These are phyloP conservation scores for Prionailurus viverrinus DNA, from an alignment of 2,113 vertebrate genomes.

Conservation along the genomic window DNA sequence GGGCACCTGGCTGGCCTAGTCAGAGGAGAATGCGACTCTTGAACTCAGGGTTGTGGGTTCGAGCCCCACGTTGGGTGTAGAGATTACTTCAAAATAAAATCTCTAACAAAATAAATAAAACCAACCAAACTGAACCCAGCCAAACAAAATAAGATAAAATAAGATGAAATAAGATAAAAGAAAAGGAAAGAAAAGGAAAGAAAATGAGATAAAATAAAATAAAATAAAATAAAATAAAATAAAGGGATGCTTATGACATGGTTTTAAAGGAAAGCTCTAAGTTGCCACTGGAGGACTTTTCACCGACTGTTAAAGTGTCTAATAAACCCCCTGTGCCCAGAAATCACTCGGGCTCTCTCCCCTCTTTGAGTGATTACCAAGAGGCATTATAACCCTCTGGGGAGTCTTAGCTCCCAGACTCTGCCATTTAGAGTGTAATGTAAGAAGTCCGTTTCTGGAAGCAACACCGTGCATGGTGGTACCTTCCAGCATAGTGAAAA, in stretches of 20 bases:
- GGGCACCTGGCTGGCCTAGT: not conserved
- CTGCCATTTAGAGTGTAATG: conserved; percentile 66
- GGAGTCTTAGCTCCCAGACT: conserved; percentile 58
- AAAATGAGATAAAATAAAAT: not conserved
- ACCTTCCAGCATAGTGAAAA: conserved; percentile 73
- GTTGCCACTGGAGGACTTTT: not conserved
- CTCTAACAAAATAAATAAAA: not conserved
- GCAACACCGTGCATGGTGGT: not conserved
- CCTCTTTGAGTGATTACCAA: not conserved
- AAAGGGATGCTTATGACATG: not conserved
- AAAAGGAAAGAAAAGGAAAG: not conserved
- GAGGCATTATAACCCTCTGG: not conserved
- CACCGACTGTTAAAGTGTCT: not conserved
- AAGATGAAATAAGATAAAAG: not conserved
- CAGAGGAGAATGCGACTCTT: not conserved
- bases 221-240: not conserved
- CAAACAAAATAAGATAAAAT: not conserved
- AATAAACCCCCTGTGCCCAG: not conserved
- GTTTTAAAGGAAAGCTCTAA: conserved; percentile 23
- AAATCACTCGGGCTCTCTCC: not conserved
- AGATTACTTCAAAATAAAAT: not conserved
- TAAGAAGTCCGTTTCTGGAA: conserved; percentile 57
- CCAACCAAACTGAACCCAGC: too few species aligned
- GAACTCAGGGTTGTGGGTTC: not conserved
- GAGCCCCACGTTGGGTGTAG: not conserved